Base-by-base conservation (phyloP, 2,797 vertebrate genomes). In the Sebastes hopkinsi region DNA sequence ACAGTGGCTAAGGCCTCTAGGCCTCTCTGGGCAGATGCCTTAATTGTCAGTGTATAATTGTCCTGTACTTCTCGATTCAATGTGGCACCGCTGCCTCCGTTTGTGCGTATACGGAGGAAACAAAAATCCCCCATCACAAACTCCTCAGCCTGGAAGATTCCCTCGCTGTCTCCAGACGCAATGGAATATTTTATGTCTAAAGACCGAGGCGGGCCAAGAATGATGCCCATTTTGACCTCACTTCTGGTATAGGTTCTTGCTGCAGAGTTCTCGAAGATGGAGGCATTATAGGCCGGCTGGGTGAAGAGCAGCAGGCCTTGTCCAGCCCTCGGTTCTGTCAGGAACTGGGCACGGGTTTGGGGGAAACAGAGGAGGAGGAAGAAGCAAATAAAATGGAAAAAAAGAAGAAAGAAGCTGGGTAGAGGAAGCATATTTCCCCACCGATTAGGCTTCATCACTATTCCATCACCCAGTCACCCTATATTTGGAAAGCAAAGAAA, bases 51-150 rank as follows among this genome's bases (percentile, higher is more conserved):
- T 1, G 95, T 93, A 84, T 99, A 99, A 90, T 97, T 97, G 88
- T 99, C 98, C 91, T 96, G 97, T 20, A 99, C 97, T 89, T 99
- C 98, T 42, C 98, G 95, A 80, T 99, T 99, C 58, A 99, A 92
- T 75, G 96, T 97, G 82, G 95, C 96, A 52, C 97, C 96, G 66
- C 97, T 98, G 83, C 96, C 97, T 80, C 98, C 97, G 78, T 97
- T 98, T 70, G 97, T 99, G 92, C 96, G 94, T 95, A 99, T 95
- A 67, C 98, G 96, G 29, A 99, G 95, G 92, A 99, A 99, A 90
- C 98, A 97, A 90, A 99, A 99, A 94, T 99, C 97, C 77, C 98
- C 99, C 85, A 99, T 93, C 74, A 97, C 69, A 72, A 97, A 96
- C 46, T 97, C 97, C 84, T 99, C 98, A 5, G 97, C 96, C 95